Conservation (phyloP, 2,888 invertebrate species). For the Cryptosula pallasiana region DNA sequence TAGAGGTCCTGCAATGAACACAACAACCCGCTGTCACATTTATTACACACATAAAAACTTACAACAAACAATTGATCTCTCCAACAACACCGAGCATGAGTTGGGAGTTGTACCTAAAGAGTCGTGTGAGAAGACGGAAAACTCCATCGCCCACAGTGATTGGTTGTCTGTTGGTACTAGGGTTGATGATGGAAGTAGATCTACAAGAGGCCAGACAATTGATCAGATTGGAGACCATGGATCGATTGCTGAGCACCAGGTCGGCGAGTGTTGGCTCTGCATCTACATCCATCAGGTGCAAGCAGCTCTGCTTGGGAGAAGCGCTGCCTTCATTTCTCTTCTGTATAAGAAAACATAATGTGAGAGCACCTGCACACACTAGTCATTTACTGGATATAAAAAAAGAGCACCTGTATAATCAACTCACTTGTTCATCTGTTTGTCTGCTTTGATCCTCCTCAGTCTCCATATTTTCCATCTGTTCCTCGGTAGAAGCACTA, state of each 20-base stretch:
- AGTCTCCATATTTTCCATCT: background rate
- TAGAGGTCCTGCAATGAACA: conserved; percentile 14
- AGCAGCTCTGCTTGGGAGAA: background rate
- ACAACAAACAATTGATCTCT: too few species aligned
- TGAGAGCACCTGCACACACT: background rate
- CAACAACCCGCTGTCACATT: too few species aligned
- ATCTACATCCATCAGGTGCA: conserved; percentile 14
- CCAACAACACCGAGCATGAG: too few species aligned
- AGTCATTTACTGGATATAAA: background rate
- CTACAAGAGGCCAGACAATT: conserved; percentile 58
- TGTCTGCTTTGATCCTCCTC: background rate
- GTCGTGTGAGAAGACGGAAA: background rate
- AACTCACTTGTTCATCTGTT: conserved; percentile 13
- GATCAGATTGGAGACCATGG: conserved; percentile 65
- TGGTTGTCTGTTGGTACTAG: conserved; percentile 37
- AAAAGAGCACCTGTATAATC: background rate
- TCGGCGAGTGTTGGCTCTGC: background rate
- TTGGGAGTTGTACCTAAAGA: background rate
- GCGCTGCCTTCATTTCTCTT: background rate
- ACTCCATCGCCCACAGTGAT: conserved; percentile 37
- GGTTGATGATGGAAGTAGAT: conserved; percentile 4
- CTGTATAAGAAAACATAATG: background rate
- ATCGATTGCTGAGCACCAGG: conserved; percentile 58
- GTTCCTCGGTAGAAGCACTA: background rate
- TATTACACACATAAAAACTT: too few species aligned